Percentiles rank a stretch among this genome's conserved stretches.
These are phyloP conservation scores for Lamellibrachia columna DNA, from an alignment of 2,888 invertebrate genomes.

Conservation along the genomic window DNA sequence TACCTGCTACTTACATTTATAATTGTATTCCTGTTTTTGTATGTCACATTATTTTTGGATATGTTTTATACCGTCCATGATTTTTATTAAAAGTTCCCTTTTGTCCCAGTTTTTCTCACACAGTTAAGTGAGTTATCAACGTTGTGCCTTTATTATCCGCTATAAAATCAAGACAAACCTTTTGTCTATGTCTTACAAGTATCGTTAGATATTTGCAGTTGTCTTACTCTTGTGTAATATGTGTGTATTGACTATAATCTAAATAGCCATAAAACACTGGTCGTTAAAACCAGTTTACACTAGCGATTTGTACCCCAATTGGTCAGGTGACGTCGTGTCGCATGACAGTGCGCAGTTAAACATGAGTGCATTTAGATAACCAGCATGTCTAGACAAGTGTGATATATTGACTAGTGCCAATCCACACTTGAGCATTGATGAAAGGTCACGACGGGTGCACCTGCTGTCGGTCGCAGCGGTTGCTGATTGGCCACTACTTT, in stretches of 20 bases:
- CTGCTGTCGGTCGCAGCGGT: too few species aligned
- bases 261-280: background rate
- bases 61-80: background rate
- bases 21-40: background rate
- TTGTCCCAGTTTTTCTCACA: background rate
- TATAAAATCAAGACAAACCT: background rate
- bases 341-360: too few species aligned
- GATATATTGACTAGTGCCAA: too few species aligned
- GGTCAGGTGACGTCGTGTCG: too few species aligned
- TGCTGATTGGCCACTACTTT: too few species aligned
- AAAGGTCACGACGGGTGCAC: too few species aligned
- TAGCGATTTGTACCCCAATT: too few species aligned
- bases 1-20: constrained; percentile 1
- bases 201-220: background rate
- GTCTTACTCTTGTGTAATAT: background rate
- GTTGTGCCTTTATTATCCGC: background rate
- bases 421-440: too few species aligned
- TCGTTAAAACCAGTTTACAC: background rate
- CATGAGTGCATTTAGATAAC: too few species aligned
- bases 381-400: too few species aligned
- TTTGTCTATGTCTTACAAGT: background rate
- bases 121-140: background rate
- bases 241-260: background rate
- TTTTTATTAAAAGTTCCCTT: background rate
- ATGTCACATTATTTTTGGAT: background rate